Conservation (phyloP, 2,888 invertebrate species). For the Calameuta pallipes region DNA sequence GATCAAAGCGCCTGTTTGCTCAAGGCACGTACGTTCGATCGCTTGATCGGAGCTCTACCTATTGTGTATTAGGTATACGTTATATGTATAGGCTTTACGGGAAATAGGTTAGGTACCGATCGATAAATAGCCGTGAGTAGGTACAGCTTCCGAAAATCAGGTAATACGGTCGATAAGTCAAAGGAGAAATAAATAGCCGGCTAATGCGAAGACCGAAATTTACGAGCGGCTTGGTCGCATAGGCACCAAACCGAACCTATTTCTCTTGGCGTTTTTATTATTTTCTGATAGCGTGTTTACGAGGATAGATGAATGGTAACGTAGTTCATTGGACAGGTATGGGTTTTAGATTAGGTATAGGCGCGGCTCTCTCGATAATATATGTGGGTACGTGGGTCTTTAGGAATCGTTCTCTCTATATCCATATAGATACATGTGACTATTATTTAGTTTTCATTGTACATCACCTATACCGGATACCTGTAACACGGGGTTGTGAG, state of each 20-base stretch:
- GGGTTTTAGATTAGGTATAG: slow-evolving; percentile 54
- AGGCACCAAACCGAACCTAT: slow-evolving; percentile 36
- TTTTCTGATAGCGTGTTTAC: slow-evolving; percentile 52
- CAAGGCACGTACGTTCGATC: not conserved
- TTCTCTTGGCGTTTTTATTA: slow-evolving; percentile 55
- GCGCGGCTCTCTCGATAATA: not conserved
- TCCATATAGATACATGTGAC: not conserved
- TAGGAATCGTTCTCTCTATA: not conserved
- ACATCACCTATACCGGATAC: not conserved
- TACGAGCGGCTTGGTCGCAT: slow-evolving; percentile 41
- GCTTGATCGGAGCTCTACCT: not conserved
- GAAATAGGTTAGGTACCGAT: not conserved
- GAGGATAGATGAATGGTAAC: slow-evolving; percentile 50
- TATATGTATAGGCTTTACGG: not conserved
- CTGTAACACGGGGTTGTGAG: not conserved
- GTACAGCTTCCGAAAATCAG: slow-evolving; percentile 13
- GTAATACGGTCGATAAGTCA: slow-evolving; percentile 19
- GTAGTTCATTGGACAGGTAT: slow-evolving; percentile 59
- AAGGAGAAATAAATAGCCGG: slow-evolving; percentile 43
- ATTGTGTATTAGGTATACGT: not conserved
- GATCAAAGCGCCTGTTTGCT: slow-evolving; percentile 29
- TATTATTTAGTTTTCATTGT: not conserved
- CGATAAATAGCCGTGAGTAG: not conserved
- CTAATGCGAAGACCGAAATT: slow-evolving; percentile 43
- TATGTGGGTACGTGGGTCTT: not conserved